These are phyloP conservation scores for Phylloscopus trochiloides DNA, from an alignment of 2,113 vertebrate species.

Conservation along the genomic window DNA sequence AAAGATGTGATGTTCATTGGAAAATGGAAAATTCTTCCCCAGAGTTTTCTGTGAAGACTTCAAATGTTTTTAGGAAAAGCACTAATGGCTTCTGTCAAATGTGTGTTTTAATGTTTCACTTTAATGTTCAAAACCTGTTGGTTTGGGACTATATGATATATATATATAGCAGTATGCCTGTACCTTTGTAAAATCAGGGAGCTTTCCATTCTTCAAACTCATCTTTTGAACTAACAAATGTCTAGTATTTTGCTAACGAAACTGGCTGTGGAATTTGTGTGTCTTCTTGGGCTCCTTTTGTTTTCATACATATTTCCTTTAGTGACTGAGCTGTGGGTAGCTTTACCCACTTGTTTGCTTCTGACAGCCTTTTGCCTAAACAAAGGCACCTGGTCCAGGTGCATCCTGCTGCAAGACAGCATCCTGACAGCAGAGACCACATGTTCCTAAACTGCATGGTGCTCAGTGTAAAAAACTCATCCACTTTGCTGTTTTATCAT, in stretches of 20 bases:
- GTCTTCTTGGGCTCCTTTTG: neutral
- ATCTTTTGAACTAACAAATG: neutral
- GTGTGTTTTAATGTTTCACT: neutral
- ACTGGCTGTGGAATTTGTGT: neutral
- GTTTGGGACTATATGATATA: neutral
- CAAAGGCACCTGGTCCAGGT: neutral
- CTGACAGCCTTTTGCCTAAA: neutral
- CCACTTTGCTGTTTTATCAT: neutral
- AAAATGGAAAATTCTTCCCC: neutral
- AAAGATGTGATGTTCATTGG: neutral
- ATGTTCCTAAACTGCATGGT: neutral
- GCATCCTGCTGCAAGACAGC: neutral
- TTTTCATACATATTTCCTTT: neutral
- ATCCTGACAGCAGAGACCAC: neutral
- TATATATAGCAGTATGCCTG: neutral
- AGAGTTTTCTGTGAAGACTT: neutral
- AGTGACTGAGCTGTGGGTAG: neutral
- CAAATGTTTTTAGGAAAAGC: neutral
- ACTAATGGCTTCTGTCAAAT: neutral
- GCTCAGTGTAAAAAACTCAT: neutral
- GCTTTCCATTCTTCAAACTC: neutral
- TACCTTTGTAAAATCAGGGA: neutral
- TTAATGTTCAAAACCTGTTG: neutral
- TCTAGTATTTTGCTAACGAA: neutral
- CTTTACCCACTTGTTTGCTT: neutral